Evolutionary conservation across 2,797 vertebrate genomes (phyloP).

Genomic region (Sternotherus odoratus): DNA sequence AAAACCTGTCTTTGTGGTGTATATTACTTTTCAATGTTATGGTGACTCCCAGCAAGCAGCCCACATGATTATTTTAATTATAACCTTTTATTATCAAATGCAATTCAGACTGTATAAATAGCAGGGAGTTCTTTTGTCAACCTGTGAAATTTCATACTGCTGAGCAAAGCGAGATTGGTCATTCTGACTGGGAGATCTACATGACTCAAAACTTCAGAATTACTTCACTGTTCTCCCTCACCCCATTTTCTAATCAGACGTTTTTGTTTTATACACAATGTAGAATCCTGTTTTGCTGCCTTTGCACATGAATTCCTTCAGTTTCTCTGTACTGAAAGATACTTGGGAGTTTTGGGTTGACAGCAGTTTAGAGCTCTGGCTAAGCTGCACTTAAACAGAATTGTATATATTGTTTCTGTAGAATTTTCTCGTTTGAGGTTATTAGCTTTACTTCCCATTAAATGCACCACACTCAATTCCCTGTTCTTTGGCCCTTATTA

Average conservation of each 20-base stretch:
- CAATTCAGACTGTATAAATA: not conserved
- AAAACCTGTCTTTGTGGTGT: not conserved
- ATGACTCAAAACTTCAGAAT: not conserved
- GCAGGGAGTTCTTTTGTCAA: not conserved
- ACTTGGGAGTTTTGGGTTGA: not conserved
- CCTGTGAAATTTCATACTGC: not conserved
- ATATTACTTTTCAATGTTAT: not conserved
- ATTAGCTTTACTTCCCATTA: not conserved
- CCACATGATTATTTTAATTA: not conserved
- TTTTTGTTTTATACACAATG: not conserved
- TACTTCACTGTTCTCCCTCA: not conserved
- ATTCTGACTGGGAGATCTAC: not conserved
- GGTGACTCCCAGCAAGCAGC: not conserved
- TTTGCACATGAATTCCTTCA: not conserved
- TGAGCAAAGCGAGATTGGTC: not conserved
- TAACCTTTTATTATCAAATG: not conserved
- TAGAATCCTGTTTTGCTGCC: not conserved
- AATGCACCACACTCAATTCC: accelerated
- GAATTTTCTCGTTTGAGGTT: not conserved
- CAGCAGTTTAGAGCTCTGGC: not conserved
- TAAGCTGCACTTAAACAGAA: not conserved
- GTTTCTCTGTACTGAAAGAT: not conserved
- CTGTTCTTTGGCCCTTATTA: not conserved
- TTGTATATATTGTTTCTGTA: not conserved
- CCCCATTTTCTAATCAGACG: not conserved